Percentiles rank a stretch among this genome's conserved stretches.
phyloP scores from a whole-genome alignment of 2,797 vertebrate species.

The Alouatta caraya region DNA sequence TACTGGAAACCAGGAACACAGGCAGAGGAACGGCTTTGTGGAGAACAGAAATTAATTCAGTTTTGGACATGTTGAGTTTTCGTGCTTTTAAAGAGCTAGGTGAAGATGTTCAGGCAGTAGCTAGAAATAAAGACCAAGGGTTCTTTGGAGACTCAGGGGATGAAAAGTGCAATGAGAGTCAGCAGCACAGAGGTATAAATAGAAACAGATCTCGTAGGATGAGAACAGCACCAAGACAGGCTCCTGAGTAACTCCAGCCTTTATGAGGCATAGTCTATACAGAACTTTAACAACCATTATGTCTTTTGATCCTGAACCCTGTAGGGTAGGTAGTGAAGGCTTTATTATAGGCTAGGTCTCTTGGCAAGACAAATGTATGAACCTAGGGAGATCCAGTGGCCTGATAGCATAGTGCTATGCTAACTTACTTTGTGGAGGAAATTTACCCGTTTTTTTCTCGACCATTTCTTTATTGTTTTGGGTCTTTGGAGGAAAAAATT shows the following conservation, averaged over 20 bases:
- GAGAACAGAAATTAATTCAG: not conserved
- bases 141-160: not conserved
- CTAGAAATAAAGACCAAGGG: conserved; percentile 18
- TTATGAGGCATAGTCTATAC: not conserved
- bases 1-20: not conserved
- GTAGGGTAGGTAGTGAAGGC: not conserved
- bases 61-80: conserved; percentile 1
- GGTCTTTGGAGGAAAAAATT: conserved; percentile 35
- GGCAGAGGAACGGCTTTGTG: not conserved
- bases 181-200: not conserved
- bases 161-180: not conserved
- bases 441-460: conserved; percentile 10
- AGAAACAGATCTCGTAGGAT: not conserved
- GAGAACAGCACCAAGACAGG: not conserved
- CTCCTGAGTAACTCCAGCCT: not conserved
- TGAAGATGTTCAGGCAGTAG: not conserved
- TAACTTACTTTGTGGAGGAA: not conserved
- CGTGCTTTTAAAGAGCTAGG: not conserved
- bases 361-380: not conserved
- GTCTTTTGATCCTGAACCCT: not conserved
- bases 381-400: not conserved
- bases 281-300: not conserved
- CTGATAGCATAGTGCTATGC: not conserved
- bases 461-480: conserved; percentile 2
- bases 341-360: not conserved